A percentile compares a stretch with the other conserved stretches of the same genome.
These are phyloP conservation scores for Clivina fossor DNA, from an alignment of 2,888 invertebrate species.

Conservation along the genomic window DNA sequence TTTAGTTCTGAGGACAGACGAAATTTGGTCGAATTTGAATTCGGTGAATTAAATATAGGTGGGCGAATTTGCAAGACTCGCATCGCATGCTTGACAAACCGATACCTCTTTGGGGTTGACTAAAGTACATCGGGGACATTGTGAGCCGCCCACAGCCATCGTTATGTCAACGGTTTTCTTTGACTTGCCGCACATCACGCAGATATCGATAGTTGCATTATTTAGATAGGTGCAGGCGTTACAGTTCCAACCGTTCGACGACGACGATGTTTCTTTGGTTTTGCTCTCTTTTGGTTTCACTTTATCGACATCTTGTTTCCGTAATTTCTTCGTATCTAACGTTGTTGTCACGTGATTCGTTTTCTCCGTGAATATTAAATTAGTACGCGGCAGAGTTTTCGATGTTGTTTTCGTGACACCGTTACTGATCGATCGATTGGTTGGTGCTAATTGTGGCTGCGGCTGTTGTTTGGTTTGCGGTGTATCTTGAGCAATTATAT, in stretches of 20 bases:
- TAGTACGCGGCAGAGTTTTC: no score
- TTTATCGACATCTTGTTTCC: slow-evolving; percentile 38
- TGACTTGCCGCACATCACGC: slow-evolving; percentile 74
- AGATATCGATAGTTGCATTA: slow-evolving; percentile 57
- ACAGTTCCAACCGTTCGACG: slow-evolving; percentile 66
- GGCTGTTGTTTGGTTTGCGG: no score
- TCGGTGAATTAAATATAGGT: slow-evolving; percentile 64
- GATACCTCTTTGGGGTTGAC: slow-evolving; percentile 69
- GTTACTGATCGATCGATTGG: slow-evolving; percentile 24
- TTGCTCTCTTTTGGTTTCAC: slow-evolving; percentile 30
- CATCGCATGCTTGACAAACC: slow-evolving; percentile 68
- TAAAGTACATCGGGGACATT: slow-evolving; percentile 74
- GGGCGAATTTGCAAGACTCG: slow-evolving; percentile 70
- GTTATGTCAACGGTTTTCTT: slow-evolving; percentile 38
- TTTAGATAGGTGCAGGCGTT: slow-evolving; percentile 73
- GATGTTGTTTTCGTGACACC: slow-evolving; percentile 32
- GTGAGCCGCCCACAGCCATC: slow-evolving; percentile 70
- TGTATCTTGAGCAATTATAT: slow-evolving; percentile 39
- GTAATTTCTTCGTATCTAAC: slow-evolving; percentile 39
- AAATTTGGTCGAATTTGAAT: not conserved
- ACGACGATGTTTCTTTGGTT: slow-evolving; percentile 1
- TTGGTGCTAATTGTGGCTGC: no score
- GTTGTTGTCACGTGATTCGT: slow-evolving; percentile 36
- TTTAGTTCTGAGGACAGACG: not conserved
- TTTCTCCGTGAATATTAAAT: slow-evolving; percentile 47